Evolutionary conservation across 2,113 vertebrate genomes (phyloP).

Genomic region (Triplophysa tibetana): DNA sequence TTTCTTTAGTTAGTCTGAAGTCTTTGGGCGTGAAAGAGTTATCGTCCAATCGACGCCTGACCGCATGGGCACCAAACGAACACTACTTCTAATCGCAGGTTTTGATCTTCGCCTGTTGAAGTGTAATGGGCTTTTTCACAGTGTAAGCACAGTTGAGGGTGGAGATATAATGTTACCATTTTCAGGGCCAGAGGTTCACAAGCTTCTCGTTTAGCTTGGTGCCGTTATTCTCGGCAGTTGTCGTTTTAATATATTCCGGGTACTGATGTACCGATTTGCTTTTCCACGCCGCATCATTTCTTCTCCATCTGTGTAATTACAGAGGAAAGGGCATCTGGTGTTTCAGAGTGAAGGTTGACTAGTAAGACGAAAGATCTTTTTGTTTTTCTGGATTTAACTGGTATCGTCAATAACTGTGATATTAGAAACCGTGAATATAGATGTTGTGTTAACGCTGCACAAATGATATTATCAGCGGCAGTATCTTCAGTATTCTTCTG

Average conservation of each 20-base stretch:
- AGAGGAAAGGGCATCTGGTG: slow-evolving; percentile 16
- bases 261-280: slow-evolving; percentile 27
- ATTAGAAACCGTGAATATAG: too few species aligned
- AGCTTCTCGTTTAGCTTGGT: slow-evolving; percentile 24
- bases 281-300: neutral
- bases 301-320: slow-evolving; percentile 23
- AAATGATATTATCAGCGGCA: too few species aligned
- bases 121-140: slow-evolving; percentile 22
- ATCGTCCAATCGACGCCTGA: slow-evolving; percentile 12
- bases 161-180: slow-evolving; percentile 33
- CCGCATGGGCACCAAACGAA: slow-evolving; percentile 1
- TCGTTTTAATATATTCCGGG: slow-evolving; percentile 39
- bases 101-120: slow-evolving; percentile 12
- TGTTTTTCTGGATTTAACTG: too few species aligned
- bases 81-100: neutral
- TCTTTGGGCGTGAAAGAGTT: slow-evolving; percentile 14
- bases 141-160: slow-evolving; percentile 18
- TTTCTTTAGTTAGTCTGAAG: slow-evolving; percentile 30
- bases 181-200: slow-evolving; percentile 35
- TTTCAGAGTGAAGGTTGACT: neutral
- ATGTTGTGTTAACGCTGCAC: too few species aligned
- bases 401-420: too few species aligned
- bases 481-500: too few species aligned
- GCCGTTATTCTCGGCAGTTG: slow-evolving; percentile 36
- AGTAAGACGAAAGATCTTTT: neutral